These are phyloP conservation scores for Erebia aethiops DNA, from an alignment of 2,888 invertebrate species.

Conservation along the genomic window DNA sequence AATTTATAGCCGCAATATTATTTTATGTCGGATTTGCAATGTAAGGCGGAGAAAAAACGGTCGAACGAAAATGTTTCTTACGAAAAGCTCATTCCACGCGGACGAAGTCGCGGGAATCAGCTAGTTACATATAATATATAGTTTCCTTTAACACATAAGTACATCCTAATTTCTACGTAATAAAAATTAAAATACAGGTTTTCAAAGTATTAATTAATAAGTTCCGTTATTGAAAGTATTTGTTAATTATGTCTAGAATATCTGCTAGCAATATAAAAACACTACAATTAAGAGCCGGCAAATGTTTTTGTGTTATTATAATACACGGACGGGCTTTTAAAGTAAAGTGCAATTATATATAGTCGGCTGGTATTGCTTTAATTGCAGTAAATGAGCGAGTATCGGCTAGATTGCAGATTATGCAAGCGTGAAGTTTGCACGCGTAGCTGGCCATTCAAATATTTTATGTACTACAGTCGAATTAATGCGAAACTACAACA, in stretches of 20 bases:
- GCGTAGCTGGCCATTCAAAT: background rate
- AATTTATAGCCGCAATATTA: too few species aligned
- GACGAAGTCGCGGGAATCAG: too few species aligned
- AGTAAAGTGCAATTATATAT: constrained; percentile 25
- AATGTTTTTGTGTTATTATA: constrained; percentile 11
- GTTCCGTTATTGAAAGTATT: background rate
- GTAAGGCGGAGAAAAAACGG: too few species aligned
- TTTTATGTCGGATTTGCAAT: too few species aligned
- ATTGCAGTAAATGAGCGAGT: constrained; percentile 19
- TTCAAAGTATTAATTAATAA: background rate
- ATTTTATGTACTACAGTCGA: background rate
- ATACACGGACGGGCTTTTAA: constrained; percentile 17
- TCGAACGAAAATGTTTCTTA: too few species aligned
- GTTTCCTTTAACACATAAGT: background rate
- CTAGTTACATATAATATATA: background rate
- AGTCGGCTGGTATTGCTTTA: constrained; percentile 10
- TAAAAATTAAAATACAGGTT: background rate
- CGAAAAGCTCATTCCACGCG: too few species aligned
- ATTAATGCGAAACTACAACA: background rate
- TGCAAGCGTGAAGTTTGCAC: constrained; percentile 16
- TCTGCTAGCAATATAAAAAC: background rate
- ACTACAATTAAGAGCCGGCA: constrained; percentile 9
- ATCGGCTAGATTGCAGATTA: constrained; percentile 12
- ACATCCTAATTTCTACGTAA: too few species aligned
- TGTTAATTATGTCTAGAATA: background rate